Conservation (phyloP, 2,797 vertebrate genomes). For the Scleropages formosus region DNA sequence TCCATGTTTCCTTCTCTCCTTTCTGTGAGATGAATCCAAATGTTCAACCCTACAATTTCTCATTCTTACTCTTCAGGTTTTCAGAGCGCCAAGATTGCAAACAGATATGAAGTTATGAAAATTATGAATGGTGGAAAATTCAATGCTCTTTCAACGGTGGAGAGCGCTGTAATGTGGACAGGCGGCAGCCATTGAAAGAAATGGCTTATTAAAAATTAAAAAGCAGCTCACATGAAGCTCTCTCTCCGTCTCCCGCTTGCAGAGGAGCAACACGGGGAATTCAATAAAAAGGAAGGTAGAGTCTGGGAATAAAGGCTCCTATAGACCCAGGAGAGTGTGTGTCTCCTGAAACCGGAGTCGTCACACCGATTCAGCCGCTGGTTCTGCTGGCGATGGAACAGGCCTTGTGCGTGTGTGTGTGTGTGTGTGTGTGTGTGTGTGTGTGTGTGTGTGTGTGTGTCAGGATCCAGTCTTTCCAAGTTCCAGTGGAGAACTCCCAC, state of each 20-base stretch:
- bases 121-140: conserved; percentile 4
- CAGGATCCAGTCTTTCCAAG: no score
- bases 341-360: no score
- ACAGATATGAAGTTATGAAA: neutral
- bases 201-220: neutral
- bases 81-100: neutral
- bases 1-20: neutral
- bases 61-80: conserved; percentile 1
- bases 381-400: neutral
- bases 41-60: neutral
- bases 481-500: conserved; percentile 1
- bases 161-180: neutral
- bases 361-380: no score
- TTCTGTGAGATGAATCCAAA: neutral
- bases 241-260: neutral
- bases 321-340: no score
- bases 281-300: neutral
- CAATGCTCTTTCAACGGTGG: neutral
- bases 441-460: conserved; percentile 23
- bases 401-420: conserved; percentile 32
- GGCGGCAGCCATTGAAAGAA: neutral
- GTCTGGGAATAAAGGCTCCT: neutral
- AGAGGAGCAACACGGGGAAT: neutral
- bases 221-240: neutral
- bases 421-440: conserved; percentile 37